These are phyloP conservation scores for Halictus rubicundus DNA, from an alignment of 1,140 invertebrate genomes.

Conservation along the genomic window DNA sequence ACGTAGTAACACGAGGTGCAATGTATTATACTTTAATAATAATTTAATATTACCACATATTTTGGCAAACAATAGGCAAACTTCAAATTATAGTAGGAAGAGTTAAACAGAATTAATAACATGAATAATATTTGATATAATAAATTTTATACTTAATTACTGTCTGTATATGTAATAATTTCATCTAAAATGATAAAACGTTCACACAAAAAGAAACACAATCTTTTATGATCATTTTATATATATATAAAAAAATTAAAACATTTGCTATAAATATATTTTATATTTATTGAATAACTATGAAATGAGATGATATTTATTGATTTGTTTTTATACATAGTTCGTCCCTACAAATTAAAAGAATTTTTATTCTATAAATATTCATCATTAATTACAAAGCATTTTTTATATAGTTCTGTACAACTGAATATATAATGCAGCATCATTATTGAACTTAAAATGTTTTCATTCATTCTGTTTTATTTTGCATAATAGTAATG, in stretches of 20 bases:
- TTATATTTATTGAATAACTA: slow-evolving; percentile 9
- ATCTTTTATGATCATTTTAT: slow-evolving; percentile 22
- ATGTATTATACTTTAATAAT: slow-evolving; percentile 19
- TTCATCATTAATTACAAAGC: neutral
- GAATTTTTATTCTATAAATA: slow-evolving; percentile 7
- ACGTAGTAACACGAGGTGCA: slow-evolving; percentile 2
- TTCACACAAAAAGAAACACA: neutral
- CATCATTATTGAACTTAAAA: slow-evolving; percentile 12
- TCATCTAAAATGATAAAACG: slow-evolving; percentile 11
- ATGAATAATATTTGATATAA: slow-evolving; percentile 21
- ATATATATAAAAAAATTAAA: slow-evolving; percentile 62
- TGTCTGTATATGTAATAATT: slow-evolving; percentile 37
- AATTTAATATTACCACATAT: slow-evolving; percentile 23
- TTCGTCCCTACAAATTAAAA: neutral
- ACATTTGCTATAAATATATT: slow-evolving; percentile 65
- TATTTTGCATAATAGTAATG: slow-evolving; percentile 2
- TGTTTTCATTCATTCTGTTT: neutral
- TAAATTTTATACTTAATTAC: slow-evolving; percentile 38
- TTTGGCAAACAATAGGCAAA: neutral
- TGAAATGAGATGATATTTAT: slow-evolving; percentile 10
- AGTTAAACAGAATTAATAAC: neutral
- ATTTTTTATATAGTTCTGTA: slow-evolving; percentile 16
- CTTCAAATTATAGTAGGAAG: slow-evolving; percentile 21
- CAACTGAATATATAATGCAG: neutral
- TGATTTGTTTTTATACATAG: slow-evolving; percentile 6